Conservation (phyloP, 2,888 invertebrate species). For the Eristalinus sepulchralis region DNA sequence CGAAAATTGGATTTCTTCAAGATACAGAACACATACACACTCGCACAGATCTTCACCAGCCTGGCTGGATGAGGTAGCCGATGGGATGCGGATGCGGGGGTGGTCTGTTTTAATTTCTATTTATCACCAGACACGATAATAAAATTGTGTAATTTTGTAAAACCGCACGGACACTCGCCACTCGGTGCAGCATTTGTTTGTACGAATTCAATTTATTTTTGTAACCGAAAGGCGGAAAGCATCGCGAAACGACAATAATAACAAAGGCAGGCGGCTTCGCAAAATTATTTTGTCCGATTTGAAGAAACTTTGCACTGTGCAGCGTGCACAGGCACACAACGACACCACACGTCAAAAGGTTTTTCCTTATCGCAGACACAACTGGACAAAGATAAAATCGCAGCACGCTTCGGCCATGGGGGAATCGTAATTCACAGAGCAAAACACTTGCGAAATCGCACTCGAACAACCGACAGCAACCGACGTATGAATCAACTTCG, state of each 20-base stretch:
- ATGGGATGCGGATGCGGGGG: constrained; percentile 3
- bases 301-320: constrained; percentile 34
- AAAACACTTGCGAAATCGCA: constrained; percentile 22
- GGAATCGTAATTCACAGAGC: constrained; percentile 23
- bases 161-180: neutral
- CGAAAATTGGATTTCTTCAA: neutral
- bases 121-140: constrained; percentile 21
- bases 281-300: constrained; percentile 26
- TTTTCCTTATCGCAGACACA: neutral
- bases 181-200: constrained; percentile 7
- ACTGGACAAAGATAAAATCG: neutral
- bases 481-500: constrained; percentile 61
- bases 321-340: constrained; percentile 5
- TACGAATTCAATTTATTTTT: constrained; percentile 47
- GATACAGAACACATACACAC: neutral
- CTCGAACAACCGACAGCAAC: constrained; percentile 32
- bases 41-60: neutral
- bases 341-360: neutral
- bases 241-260: neutral
- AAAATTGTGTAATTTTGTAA: constrained; percentile 4
- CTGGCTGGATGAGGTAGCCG: neutral
- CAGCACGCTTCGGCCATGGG: neutral
- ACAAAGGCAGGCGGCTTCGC: neutral
- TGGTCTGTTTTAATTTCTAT: neutral
- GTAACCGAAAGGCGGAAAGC: constrained; percentile 32